Evolutionary conservation across 2,797 vertebrate genomes (phyloP), one percentile per base, ranked within the genome.

Genomic region (Kryptopterus vitreolus): DNA sequence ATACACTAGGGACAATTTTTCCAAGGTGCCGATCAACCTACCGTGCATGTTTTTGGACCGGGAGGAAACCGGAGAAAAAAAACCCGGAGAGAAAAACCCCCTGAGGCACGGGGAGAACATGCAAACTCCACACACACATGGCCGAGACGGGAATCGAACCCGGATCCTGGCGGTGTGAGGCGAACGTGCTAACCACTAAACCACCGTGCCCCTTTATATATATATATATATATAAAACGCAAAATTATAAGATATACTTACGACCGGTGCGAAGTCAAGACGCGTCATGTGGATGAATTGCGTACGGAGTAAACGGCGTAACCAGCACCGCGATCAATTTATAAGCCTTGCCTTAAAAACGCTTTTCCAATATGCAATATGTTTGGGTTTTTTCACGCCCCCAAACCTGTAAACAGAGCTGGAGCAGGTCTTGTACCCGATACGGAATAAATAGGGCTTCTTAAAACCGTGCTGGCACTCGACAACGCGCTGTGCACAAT

Each of bases 271-370:
- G 0, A 58, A 61, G 58, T 50, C 1, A 61, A 13, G 76, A 77
- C 62, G 76, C 88, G 80, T 88, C 79, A 2, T 86, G 83, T 31
- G 62, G 12, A 84, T 70, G 46, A 78, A 77, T 72, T 38, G 33
- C 26, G 61, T 70, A 59, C 68, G 35, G 24, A 85, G 75, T 83
- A 85, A 87, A 82, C 55, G 84, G 69, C 80, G 52, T 58, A 15
- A 61, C 7, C 9, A 61, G 86, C 15, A 83, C 83, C 82, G 74
- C 80, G 84, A 89, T 86, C 71, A 82, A 86, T 91, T 92, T 92
- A 92, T 92, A 92, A 74, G 83, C 86, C 86, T 89, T 61, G 53
- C 66, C 79, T n/a, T 80, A 68, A 78, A 20, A 84, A 88, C 81
- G 70, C 79, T 61, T 48, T 61, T 7, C n/a, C n/a, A n/a, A n/a